Base-by-base conservation (phyloP, 2,888 invertebrate species). In the Chalcis sispes region DNA sequence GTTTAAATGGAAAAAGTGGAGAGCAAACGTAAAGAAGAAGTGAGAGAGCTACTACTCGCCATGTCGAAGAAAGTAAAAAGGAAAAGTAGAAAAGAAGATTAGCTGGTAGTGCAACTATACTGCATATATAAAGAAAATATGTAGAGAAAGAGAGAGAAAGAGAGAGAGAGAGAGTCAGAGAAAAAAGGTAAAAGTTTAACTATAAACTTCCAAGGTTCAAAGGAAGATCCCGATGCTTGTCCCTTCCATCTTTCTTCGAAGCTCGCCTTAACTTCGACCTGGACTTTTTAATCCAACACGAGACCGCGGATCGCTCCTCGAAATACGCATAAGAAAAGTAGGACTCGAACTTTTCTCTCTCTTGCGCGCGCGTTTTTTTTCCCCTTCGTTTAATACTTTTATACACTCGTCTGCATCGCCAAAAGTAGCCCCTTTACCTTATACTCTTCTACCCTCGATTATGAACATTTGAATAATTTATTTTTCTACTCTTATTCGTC, bases 161-260 rank as follows among this genome's bases (percentile, higher is more conserved):
- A 75, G 69, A 62, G 64, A 75, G 46, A 27, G 59, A 40, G 40
- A 25, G 32, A 32, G 42, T 10, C 42, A 18, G 10, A 2, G 48
- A 23, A 18, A 20, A 56, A 20, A 48, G 59, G 46, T 58, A 25
- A 64, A 75, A 75, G 75, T 75, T 75, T 50, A 42, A 59, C 65
- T 59, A 75, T 71, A 65, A 61, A 75, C 70, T 71, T 70, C 18
- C 42, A 29, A 70, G 56, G 65, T 64, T 75, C 52, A 52, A 58
- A 65, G 58, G 23, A 23, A 25, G 64, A 64, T 50, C n/a, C 66
- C 46, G n/a, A 59, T 13, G 27, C 52, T 54, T 23, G 1, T 40
- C 25, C 18, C 5, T 40, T 48, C 64, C n/a, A n/a, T n/a, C 18
- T 62, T 1, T 48, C 32, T 32, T n/a, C n/a, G 8, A 25, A 25